These are phyloP conservation scores for Gavia stellata DNA, from an alignment of 2,113 vertebrate genomes.

Conservation along the genomic window DNA sequence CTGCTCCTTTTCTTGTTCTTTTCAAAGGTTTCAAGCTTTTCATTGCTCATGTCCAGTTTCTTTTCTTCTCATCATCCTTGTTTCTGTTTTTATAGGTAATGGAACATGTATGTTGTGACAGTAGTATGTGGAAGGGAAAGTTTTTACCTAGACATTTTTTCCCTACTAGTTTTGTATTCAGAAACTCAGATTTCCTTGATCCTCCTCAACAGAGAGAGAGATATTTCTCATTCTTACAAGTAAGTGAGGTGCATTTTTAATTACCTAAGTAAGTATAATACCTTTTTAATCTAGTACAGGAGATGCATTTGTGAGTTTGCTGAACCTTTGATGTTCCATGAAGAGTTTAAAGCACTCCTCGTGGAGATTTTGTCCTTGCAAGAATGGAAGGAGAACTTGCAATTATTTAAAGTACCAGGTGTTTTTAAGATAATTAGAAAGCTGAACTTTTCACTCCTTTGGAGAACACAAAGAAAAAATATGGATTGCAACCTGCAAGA, in stretches of 20 bases:
- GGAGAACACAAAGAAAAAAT: background rate
- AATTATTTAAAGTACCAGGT: background rate
- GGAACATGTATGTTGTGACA: background rate
- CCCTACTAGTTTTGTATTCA: background rate
- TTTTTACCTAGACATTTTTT: background rate
- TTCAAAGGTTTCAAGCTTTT: background rate
- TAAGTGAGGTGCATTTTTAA: background rate
- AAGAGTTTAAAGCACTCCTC: background rate
- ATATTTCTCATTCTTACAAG: background rate
- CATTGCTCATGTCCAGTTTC: background rate
- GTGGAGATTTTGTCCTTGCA: background rate
- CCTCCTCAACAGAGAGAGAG: background rate
- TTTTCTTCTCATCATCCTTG: background rate
- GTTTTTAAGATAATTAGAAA: background rate
- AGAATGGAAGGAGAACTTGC: background rate
- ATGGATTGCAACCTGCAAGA: background rate
- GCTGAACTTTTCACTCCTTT: background rate
- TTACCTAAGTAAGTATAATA: background rate
- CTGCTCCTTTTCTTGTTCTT: background rate
- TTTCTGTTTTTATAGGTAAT: background rate
- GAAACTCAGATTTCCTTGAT: background rate
- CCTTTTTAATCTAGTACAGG: background rate
- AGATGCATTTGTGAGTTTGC: background rate
- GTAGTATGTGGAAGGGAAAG: background rate
- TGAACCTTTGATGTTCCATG: background rate